Base-by-base conservation (phyloP, 2,888 invertebrate genomes). In the Steinernema hermaphroditum region DNA sequence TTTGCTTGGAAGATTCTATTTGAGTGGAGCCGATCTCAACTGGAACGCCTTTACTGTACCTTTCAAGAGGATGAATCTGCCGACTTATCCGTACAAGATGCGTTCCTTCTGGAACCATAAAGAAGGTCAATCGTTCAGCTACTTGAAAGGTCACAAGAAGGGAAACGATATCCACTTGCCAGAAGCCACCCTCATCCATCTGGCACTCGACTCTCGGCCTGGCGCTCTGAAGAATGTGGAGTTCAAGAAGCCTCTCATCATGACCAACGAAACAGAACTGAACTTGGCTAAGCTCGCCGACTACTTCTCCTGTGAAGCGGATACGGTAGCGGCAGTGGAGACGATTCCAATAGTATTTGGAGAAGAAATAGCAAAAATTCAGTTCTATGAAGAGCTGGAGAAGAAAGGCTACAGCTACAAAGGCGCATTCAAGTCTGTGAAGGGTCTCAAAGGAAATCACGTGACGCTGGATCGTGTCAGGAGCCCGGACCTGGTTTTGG, bases 61-160 rank as follows among this genome's bases (percentile, higher is more conserved):
- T 1, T 62, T 62, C 62, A 62, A 34, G 62, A 22, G 62, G 29
- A 62, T 62, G 62, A 62, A 62, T 32, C 32, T 62, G 32, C 62
- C 62, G 1, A 62, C 62, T 16, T 62, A 62, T n/a, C 62, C 62
- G 14, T 62, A 62, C 62, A 62, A 62, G 32, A 29, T 62, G 32
- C 9, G 19, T 1, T 29, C 62, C 16, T 62, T n/a, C 16, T 62
- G 62, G 62, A 32, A 29, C 16, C 29, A 62, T 4, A 22, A 19
- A 24, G 24, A 22, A 2, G 50, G 50, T 2, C 62, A 62, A 16
- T 29, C 29, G 16, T 34, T 29, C 62, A 27, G 16, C 29, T 62
- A 62, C 29, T 29, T 62, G 16, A 27, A 16, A 1, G 62, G 62
- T 12, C 62, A 62, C 34, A 29, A 16, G n/a, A 8, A 27, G 16